Evolutionary conservation across 2,113 vertebrate species (phyloP).

Genomic region (Campylorhamphus procurvoides): DNA sequence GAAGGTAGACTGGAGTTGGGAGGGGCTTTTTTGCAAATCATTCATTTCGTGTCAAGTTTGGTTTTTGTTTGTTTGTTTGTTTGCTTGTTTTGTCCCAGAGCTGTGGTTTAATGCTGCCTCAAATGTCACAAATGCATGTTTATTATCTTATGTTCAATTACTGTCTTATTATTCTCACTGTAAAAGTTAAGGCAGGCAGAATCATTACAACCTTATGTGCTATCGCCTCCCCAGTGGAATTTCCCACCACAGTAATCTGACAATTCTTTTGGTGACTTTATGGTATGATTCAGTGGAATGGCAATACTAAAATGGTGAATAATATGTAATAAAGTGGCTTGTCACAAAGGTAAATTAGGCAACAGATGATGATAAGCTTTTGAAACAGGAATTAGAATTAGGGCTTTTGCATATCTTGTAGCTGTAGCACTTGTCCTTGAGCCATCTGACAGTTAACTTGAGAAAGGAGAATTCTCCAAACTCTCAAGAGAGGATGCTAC

Average conservation of each 20-base stretch:
- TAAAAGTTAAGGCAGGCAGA: neutral
- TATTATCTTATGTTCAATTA: neutral
- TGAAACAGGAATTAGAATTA: neutral
- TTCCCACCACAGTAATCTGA: neutral
- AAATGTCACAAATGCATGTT: neutral
- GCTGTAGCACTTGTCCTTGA: neutral
- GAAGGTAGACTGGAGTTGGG: neutral
- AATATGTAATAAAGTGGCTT: neutral
- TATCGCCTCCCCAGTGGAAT: neutral
- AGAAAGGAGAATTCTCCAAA: neutral
- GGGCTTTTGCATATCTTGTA: neutral
- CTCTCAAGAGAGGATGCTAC: neutral
- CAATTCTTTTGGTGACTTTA: neutral
- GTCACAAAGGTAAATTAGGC: neutral
- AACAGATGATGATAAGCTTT: neutral
- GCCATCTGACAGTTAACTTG: neutral
- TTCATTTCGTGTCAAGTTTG: neutral
- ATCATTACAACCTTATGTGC: neutral
- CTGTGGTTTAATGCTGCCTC: neutral
- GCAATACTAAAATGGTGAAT: neutral
- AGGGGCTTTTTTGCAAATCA: neutral
- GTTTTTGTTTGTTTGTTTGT: neutral
- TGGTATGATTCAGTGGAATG: neutral
- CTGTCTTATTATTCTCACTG: neutral
- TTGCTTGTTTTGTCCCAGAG: neutral